A percentile compares a stretch with the other conserved stretches of the same genome.
Conservation (phyloP, 2,113 vertebrate genomes). For the Prolemur simus region DNA sequence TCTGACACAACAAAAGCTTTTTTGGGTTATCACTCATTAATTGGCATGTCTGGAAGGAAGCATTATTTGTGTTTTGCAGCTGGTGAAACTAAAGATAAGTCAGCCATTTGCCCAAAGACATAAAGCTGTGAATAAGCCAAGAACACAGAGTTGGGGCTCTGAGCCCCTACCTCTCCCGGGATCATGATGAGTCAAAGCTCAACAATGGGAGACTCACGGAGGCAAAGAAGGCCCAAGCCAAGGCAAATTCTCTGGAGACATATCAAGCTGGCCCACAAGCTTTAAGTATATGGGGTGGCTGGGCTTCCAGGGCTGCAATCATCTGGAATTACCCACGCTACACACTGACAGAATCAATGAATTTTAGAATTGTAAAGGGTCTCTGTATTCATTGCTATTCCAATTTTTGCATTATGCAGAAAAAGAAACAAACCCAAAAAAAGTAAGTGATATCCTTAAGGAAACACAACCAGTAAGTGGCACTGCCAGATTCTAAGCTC, state of each 20-base stretch:
- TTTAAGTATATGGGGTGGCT: background rate
- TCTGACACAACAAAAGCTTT: background rate
- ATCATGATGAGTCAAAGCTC: background rate
- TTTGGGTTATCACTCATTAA: background rate
- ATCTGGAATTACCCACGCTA: background rate
- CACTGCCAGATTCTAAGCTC: background rate
- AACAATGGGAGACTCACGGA: background rate
- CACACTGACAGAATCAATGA: background rate
- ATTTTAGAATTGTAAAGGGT: background rate
- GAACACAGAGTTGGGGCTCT: background rate
- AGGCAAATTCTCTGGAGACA: background rate
- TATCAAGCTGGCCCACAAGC: background rate
- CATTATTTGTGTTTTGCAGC: conserved; percentile 19
- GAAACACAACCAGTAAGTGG: background rate
- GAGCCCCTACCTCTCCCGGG: background rate
- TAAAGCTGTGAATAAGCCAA: background rate
- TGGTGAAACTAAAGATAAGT: background rate
- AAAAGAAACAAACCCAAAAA: background rate
- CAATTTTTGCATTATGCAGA: background rate
- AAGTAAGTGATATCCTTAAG: background rate
- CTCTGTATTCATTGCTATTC: background rate
- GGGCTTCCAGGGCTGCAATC: background rate
- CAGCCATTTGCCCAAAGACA: background rate
- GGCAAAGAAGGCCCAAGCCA: background rate
- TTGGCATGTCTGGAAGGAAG: background rate